phyloP scores from a whole-genome alignment of 1,140 invertebrate genomes.

The Orchestia grillus region DNA sequence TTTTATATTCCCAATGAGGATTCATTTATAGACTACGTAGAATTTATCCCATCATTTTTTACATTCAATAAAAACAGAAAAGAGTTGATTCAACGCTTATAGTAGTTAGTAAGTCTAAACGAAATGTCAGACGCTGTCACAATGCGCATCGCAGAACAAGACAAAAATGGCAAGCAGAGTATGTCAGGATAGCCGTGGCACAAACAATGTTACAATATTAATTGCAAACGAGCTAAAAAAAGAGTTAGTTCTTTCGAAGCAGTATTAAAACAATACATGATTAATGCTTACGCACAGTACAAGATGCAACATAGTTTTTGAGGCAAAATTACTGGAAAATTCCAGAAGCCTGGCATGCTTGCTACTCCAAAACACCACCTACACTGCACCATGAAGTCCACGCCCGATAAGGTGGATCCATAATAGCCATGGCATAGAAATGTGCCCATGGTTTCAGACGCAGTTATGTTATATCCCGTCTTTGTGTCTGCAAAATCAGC shows the following conservation, averaged over 20 bases:
- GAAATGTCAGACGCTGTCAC: too few species aligned
- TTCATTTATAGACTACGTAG: too few species aligned
- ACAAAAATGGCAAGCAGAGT: neutral
- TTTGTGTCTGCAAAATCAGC: neutral
- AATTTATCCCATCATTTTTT: too few species aligned
- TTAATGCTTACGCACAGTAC: too few species aligned
- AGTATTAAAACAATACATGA: neutral
- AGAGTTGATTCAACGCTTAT: too few species aligned
- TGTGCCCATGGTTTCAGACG: conserved; percentile 10
- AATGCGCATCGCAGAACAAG: neutral
- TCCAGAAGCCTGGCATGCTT: neutral
- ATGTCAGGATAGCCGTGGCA: neutral
- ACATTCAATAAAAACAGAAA: too few species aligned
- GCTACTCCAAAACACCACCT: neutral
- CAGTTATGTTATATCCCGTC: conserved; percentile 17
- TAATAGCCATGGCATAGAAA: conserved; percentile 9
- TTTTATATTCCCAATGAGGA: too few species aligned
- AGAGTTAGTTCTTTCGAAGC: neutral
- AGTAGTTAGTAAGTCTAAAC: too few species aligned
- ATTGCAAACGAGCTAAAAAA: neutral
- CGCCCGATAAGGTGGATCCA: neutral
- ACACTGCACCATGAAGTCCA: conserved; percentile 51
- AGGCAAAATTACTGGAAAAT: neutral
- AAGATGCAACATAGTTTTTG: too few species aligned
- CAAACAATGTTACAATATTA: neutral